A percentile compares a stretch with the other conserved stretches of the same genome.
phyloP scores from a whole-genome alignment of 2,888 invertebrate genomes.

The Meteorus colon region DNA sequence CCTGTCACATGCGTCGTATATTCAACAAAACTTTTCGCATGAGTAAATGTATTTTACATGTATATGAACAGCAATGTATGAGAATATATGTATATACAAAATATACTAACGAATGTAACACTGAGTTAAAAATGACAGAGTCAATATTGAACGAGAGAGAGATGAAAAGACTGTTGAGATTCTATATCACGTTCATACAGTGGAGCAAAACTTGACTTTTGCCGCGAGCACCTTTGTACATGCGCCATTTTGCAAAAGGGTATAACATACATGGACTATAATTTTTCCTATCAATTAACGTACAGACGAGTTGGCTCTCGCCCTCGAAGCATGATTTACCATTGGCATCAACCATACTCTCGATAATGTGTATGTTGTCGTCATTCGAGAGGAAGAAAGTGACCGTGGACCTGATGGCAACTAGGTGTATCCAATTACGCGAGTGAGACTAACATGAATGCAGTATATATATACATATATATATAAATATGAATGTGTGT shows the following conservation, averaged over 20 bases:
- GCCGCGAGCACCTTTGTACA: conserved; percentile 1
- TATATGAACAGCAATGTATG: neutral
- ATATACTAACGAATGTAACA: neutral
- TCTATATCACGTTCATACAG: neutral
- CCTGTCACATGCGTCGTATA: conserved; percentile 32
- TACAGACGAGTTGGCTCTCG: conserved; percentile 11
- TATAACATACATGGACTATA: neutral
- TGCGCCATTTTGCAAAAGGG: conserved; percentile 11
- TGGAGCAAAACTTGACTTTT: neutral
- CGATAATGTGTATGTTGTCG: conserved; percentile 12
- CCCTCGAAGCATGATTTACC: conserved; percentile 6
- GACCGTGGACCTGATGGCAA: conserved; percentile 47
- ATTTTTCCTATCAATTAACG: conserved; percentile 36
- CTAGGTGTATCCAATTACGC: conserved; percentile 39
- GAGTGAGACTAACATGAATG: neutral
- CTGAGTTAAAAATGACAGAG: neutral
- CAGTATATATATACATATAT: no score
- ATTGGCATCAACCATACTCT: neutral
- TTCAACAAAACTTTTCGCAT: conserved; percentile 23
- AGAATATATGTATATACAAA: neutral
- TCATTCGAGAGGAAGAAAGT: conserved; percentile 55
- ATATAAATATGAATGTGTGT: neutral
- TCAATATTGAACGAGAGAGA: neutral
- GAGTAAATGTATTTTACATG: neutral
- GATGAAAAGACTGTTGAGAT: neutral